phyloP scores from a whole-genome alignment of 2,888 invertebrate genomes.

The Microchrysa polita region DNA sequence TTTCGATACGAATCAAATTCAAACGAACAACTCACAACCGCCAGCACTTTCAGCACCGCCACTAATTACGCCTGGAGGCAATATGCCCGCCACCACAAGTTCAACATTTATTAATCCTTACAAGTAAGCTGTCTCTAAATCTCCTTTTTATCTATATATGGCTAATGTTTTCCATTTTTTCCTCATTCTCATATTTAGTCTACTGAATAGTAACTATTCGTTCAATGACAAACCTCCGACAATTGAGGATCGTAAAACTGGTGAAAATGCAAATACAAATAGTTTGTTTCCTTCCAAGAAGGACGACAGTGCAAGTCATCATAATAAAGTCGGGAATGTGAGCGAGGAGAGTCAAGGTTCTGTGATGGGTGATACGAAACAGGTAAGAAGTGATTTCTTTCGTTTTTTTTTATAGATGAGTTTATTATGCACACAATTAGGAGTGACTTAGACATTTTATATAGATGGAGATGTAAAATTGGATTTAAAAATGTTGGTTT shows the following conservation, averaged over 20 bases:
- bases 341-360: not conserved
- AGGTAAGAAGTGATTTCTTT: too few species aligned
- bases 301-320: slow-evolving; percentile 3
- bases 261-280: not conserved
- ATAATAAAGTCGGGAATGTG: not conserved
- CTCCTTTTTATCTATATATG: not conserved
- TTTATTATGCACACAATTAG: too few species aligned
- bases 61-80: not conserved
- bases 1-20: not conserved
- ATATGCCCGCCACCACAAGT: slow-evolving; percentile 13
- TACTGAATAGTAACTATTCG: not conserved
- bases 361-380: not conserved
- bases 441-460: too few species aligned
- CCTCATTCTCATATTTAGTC: slow-evolving; percentile 11
- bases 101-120: slow-evolving; percentile 33
- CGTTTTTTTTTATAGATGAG: too few species aligned
- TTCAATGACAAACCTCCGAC: not conserved
- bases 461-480: too few species aligned
- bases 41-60: not conserved
- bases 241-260: slow-evolving; percentile 2
- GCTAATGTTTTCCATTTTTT: not conserved
- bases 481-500: too few species aligned
- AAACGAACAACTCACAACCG: not conserved
- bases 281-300: slow-evolving; percentile 18
- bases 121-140: not conserved